Conservation (phyloP, 2,888 invertebrate species). For the Hydrotaea diabolus region DNA sequence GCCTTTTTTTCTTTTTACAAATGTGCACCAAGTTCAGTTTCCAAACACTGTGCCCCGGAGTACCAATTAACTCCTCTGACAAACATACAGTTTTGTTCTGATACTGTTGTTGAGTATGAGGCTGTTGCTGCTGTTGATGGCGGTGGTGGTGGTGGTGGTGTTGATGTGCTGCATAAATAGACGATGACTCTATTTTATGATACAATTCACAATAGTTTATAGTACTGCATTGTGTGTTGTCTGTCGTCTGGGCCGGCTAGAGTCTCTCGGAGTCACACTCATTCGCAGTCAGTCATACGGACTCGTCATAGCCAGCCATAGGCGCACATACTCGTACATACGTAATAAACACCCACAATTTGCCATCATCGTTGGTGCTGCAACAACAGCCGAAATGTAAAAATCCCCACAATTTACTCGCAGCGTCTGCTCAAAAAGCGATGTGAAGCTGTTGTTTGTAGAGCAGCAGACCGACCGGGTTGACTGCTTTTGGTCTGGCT, state of each 20-base stretch:
- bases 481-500: background rate
- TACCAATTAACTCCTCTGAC: conserved; percentile 24
- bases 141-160: conserved; percentile 34
- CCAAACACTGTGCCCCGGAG: too few species aligned
- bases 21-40: too few species aligned
- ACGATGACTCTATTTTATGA: conserved; percentile 70
- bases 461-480: conserved; percentile 10
- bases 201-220: conserved; percentile 63
- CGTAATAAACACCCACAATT: conserved; percentile 67
- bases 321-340: conserved; percentile 20
- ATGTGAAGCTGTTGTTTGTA: conserved; percentile 26
- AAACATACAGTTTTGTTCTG: conserved; percentile 8
- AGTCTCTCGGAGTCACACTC: conserved; percentile 5
- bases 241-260: conserved; percentile 41
- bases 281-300: conserved; percentile 59
- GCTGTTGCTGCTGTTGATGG: background rate
- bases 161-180: conserved; percentile 66
- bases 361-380: conserved; percentile 22
- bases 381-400: conserved; percentile 18
- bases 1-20: too few species aligned
- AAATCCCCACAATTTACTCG: conserved; percentile 53
- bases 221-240: conserved; percentile 59
- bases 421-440: conserved; percentile 52
- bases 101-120: background rate
- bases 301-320: conserved; percentile 41